Conservation (phyloP, 2,113 vertebrate species). For the Hemicordylus capensis region DNA sequence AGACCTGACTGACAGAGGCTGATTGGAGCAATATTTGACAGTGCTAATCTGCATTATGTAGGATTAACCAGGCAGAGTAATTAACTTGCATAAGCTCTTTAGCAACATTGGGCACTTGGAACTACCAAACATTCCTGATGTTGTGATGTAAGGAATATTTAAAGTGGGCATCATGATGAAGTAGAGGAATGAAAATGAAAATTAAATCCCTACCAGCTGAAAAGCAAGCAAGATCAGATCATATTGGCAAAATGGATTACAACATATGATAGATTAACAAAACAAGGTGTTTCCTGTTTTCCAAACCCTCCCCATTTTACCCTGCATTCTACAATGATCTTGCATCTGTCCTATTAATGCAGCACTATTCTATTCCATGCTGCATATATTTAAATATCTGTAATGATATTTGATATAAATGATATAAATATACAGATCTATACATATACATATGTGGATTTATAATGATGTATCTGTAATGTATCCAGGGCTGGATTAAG, state of each 20-base stretch:
- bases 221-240: background rate
- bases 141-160: background rate
- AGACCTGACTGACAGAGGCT: background rate
- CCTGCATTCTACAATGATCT: background rate
- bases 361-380: background rate
- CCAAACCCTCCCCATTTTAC: background rate
- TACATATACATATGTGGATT: too few species aligned
- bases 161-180: rapidly evolving
- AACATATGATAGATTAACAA: background rate
- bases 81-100: slow-evolving; percentile 69
- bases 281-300: background rate
- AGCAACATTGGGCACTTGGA: slow-evolving; percentile 57
- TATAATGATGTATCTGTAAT: too few species aligned
- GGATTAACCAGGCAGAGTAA: slow-evolving; percentile 63
- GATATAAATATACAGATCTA: background rate
- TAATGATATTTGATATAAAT: background rate
- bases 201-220: background rate
- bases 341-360: background rate
- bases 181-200: background rate
- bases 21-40: slow-evolving; percentile 35
- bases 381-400: background rate
- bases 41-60: slow-evolving; percentile 67
- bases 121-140: slow-evolving; percentile 12
- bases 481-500: too few species aligned
- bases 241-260: background rate